These are phyloP conservation scores for Plebejus melissa DNA, from an alignment of 2,888 invertebrate genomes.

Conservation along the genomic window DNA sequence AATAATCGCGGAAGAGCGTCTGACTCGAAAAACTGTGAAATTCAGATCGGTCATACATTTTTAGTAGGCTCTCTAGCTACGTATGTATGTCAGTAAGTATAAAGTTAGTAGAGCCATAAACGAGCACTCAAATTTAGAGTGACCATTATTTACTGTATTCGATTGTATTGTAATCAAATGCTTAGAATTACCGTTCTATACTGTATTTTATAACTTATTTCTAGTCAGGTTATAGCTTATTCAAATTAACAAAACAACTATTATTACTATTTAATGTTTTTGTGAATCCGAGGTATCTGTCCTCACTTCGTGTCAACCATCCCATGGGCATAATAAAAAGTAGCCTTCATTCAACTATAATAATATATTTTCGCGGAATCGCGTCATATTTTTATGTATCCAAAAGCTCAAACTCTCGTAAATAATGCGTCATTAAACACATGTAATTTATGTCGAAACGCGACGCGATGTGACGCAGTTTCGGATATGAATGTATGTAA, in stretches of 20 bases:
- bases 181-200: too few relatives aligned
- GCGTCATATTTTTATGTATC: slow-evolving; percentile 4
- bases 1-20: too few relatives aligned
- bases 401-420: slow-evolving; percentile 19
- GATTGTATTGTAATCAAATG: too few relatives aligned
- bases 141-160: too few relatives aligned
- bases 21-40: too few relatives aligned
- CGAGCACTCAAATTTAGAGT: too few relatives aligned
- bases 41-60: too few relatives aligned
- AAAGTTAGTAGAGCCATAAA: too few relatives aligned
- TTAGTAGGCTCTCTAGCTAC: too few relatives aligned
- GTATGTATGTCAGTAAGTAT: too few relatives aligned
- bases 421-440: slow-evolving; percentile 20
- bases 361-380: background rate
- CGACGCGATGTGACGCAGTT: slow-evolving; percentile 7
- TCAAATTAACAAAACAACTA: background rate
- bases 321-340: background rate
- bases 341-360: slow-evolving; percentile 4
- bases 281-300: background rate
- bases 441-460: slow-evolving; percentile 17
- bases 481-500: slow-evolving; percentile 3
- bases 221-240: background rate
- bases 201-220: too few relatives aligned
- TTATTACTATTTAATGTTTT: background rate
- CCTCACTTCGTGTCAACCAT: background rate